These are phyloP conservation scores for Syrista parreyssii DNA, from an alignment of 2,888 invertebrate genomes.

Conservation along the genomic window DNA sequence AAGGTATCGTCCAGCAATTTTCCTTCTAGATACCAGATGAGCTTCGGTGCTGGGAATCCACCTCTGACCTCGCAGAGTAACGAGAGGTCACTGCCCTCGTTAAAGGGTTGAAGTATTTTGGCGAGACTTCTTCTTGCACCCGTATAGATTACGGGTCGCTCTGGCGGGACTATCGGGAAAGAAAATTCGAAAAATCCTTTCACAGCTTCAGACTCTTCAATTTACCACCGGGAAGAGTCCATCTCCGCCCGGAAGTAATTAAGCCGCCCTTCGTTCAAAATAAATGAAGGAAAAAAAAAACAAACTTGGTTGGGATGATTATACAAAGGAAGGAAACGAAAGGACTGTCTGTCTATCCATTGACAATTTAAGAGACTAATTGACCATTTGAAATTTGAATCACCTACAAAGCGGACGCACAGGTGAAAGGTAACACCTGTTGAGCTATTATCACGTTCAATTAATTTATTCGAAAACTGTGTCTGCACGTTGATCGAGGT, in stretches of 20 bases:
- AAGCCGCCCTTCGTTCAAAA: background rate
- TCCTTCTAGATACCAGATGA: constrained; percentile 82
- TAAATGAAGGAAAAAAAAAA: background rate
- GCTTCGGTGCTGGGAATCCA: constrained; percentile 79
- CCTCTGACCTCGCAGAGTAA: constrained; percentile 55
- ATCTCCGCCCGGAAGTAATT: background rate
- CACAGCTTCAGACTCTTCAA: background rate
- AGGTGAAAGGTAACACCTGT: constrained; percentile 34
- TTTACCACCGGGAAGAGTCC: background rate
- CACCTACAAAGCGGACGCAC: background rate
- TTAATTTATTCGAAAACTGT: constrained; percentile 39
- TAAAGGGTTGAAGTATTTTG: constrained; percentile 47
- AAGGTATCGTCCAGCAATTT: constrained; percentile 78
- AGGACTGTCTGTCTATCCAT: background rate
- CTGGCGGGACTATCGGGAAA: constrained; percentile 49
- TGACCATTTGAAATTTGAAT: background rate
- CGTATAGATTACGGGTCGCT: constrained; percentile 51
- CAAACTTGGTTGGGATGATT: background rate
- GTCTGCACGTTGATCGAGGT: background rate
- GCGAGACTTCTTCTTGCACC: constrained; percentile 39
- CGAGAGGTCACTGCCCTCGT: constrained; percentile 52
- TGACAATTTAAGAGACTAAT: background rate
- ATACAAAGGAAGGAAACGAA: background rate
- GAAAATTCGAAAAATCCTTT: background rate
- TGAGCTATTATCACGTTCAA: constrained; percentile 25